Conservation (phyloP, 2,888 invertebrate genomes). For the Drosophila vallismaia region DNA sequence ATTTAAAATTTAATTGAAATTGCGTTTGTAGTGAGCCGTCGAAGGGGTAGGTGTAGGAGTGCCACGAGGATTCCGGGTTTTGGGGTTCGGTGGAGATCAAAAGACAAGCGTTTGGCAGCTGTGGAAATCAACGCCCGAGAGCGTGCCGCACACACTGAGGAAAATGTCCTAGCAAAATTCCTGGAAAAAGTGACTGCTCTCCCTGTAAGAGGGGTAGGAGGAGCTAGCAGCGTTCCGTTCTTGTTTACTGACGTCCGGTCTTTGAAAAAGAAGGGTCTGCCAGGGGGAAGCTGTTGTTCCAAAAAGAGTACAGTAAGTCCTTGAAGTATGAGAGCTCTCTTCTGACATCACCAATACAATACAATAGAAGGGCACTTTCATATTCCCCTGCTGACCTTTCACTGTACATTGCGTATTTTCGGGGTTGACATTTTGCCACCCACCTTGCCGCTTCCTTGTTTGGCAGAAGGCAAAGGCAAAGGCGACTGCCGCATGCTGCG, state of each 20-base stretch:
- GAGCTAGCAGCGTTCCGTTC: constrained; percentile 45
- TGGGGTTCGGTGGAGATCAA: constrained; percentile 68
- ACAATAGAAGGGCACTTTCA: not conserved
- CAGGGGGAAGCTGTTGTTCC: not conserved
- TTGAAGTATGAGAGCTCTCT: constrained; percentile 20
- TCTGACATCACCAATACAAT: constrained; percentile 17
- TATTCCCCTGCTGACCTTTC: not conserved
- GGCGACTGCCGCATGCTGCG: constrained; percentile 58
- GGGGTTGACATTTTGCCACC: constrained; percentile 32
- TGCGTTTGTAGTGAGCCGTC: constrained; percentile 58
- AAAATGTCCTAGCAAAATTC: constrained; percentile 11
- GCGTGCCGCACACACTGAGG: constrained; percentile 39
- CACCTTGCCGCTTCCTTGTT: constrained; percentile 62
- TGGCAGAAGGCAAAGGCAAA: constrained; percentile 7
- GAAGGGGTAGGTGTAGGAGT: not conserved
- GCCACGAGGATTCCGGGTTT: constrained; percentile 13
- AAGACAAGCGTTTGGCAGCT: constrained; percentile 78
- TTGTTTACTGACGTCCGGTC: constrained; percentile 70
- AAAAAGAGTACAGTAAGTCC: not conserved
- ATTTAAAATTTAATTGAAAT: constrained; percentile 79
- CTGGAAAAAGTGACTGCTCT: constrained; percentile 45
- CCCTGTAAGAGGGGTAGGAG: constrained; percentile 7
- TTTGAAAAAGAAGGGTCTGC: constrained; percentile 28
- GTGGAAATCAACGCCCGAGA: constrained; percentile 78
- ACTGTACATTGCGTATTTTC: not conserved